These are phyloP conservation scores for Sphaeridia pumilis DNA, from an alignment of 2,888 invertebrate species.

Conservation along the genomic window DNA sequence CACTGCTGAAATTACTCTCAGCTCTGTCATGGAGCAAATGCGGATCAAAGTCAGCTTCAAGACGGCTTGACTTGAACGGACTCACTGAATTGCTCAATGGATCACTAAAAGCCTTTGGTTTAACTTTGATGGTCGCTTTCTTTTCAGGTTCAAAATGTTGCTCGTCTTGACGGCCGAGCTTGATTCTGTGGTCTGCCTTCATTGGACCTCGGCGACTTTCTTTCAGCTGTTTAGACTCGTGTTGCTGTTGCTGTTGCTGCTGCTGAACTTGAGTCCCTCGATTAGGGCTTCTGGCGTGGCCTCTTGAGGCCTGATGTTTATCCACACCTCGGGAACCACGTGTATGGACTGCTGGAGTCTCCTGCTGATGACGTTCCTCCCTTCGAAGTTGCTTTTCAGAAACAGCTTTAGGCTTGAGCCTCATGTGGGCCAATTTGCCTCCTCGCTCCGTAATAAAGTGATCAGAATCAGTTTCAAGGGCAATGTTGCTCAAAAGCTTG, in stretches of 20 bases:
- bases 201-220: neutral
- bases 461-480: conserved; percentile 1
- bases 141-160: too few relatives aligned
- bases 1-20: conserved; percentile 6
- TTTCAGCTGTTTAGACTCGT: neutral
- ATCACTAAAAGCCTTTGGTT: conserved; percentile 11
- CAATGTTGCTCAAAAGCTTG: neutral
- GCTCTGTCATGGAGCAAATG: neutral
- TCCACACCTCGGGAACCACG: neutral
- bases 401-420: neutral
- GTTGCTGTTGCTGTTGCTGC: neutral
- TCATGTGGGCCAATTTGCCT: conserved; percentile 3
- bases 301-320: neutral
- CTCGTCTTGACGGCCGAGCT: neutral
- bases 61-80: conserved; percentile 9
- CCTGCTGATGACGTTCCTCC: too few relatives aligned
- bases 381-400: neutral
- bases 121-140: neutral
- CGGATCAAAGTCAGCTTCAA: neutral
- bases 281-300: conserved; percentile 6
- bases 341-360: too few relatives aligned
- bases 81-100: conserved; percentile 7
- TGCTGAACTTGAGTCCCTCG: neutral
- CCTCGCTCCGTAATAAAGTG: neutral
- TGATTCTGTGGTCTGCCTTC: neutral